A percentile compares a stretch with the other conserved stretches of the same genome.
These are phyloP conservation scores for Heliconius cydno DNA, from an alignment of 2,888 invertebrate genomes.

Conservation along the genomic window DNA sequence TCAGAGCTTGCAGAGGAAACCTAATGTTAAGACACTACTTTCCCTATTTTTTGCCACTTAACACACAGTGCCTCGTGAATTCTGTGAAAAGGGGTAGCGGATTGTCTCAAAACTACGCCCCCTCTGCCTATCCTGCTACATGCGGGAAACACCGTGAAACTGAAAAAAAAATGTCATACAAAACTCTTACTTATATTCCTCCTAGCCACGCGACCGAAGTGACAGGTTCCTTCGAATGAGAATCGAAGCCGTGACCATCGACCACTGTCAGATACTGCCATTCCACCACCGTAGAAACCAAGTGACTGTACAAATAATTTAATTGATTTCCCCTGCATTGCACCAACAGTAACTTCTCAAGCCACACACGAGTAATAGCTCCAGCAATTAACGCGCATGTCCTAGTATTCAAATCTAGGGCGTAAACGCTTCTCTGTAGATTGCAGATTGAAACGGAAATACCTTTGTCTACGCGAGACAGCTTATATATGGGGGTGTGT, in stretches of 20 bases:
- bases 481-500: neutral
- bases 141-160: neutral
- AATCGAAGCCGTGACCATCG: too few relatives aligned
- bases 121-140: too few relatives aligned
- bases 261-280: too few relatives aligned
- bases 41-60: neutral
- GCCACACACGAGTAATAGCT: slow-evolving; percentile 33
- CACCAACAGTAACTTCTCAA: slow-evolving; percentile 32
- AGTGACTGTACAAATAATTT: slow-evolving; percentile 3
- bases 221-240: too few relatives aligned
- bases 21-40: too few relatives aligned
- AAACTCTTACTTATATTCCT: too few relatives aligned
- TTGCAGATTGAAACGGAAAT: slow-evolving; percentile 15
- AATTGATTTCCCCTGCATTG: slow-evolving; percentile 22
- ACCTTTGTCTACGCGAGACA: slow-evolving; percentile 6
- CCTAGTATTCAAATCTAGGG: slow-evolving; percentile 26
- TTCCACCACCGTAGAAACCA: neutral
- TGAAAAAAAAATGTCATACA: neutral
- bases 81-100: too few relatives aligned
- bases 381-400: slow-evolving; percentile 35
- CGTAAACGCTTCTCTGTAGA: slow-evolving; percentile 9
- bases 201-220: too few relatives aligned
- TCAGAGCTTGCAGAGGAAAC: too few relatives aligned
- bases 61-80: neutral
- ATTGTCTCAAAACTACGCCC: too few relatives aligned